phyloP scores from a whole-genome alignment of 2,797 vertebrate genomes.

The Cuculus canorus region DNA sequence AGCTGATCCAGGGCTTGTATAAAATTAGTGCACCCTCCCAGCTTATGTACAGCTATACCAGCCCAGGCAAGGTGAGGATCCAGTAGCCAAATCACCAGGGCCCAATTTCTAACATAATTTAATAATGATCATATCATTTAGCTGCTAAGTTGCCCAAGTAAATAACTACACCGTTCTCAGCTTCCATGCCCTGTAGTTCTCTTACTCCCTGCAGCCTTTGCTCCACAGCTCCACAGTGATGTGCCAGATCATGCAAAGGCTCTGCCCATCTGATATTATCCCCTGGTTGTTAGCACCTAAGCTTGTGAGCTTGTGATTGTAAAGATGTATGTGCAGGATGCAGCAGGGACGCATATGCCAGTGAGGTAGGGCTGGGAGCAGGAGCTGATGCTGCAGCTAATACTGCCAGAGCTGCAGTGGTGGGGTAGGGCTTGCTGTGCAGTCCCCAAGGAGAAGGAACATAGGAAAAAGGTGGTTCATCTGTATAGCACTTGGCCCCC shows the following conservation, averaged over 20 bases:
- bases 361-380: background rate
- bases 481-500: background rate
- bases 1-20: background rate
- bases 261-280: background rate
- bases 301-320: background rate
- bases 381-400: background rate
- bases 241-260: fast-evolving
- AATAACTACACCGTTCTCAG: background rate
- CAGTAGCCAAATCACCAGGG: background rate
- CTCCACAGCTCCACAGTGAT: fast-evolving
- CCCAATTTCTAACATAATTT: background rate
- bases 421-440: fast-evolving
- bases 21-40: background rate
- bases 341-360: fast-evolving
- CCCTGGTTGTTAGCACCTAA: fast-evolving
- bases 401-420: background rate
- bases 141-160: background rate
- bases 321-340: background rate
- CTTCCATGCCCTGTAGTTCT: background rate
- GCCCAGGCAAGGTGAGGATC: background rate
- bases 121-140: background rate
- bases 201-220: fast-evolving
- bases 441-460: background rate
- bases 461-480: background rate
- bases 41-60: background rate